phyloP scores from a whole-genome alignment of 2,888 invertebrate species.

The Ophion slaviceki region DNA sequence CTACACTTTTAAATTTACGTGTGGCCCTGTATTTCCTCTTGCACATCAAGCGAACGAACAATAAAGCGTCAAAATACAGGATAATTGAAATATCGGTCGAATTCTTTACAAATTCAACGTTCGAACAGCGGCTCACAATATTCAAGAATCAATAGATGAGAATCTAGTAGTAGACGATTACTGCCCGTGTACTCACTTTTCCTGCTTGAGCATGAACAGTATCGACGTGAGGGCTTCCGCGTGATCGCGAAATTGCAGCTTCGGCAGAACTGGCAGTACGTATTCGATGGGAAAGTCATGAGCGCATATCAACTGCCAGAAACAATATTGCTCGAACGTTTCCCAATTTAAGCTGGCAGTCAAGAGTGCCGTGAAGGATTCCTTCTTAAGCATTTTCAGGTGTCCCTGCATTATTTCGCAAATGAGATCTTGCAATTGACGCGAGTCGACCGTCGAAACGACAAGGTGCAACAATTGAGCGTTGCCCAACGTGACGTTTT shows the following conservation, averaged over 20 bases:
- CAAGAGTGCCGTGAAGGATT: conserved; percentile 90
- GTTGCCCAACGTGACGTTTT: conserved; percentile 94
- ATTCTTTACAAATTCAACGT: too few relatives aligned
- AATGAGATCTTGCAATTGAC: conserved; percentile 95
- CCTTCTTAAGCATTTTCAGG: conserved; percentile 92
- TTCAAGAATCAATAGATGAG: not conserved
- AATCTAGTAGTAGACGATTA: not conserved
- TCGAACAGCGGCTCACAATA: not conserved
- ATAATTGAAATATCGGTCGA: not conserved
- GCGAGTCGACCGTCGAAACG: conserved; percentile 95
- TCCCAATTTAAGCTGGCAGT: conserved; percentile 97
- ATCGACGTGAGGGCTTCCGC: conserved; percentile 97
- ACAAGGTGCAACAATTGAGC: conserved; percentile 94
- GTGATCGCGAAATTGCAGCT: conserved; percentile 92
- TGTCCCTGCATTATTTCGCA: conserved; percentile 96
- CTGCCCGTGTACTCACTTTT: conserved; percentile 86
- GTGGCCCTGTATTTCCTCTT: not conserved
- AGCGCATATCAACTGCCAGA: conserved; percentile 98
- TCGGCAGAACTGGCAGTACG: conserved; percentile 91
- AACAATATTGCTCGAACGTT: conserved; percentile 97
- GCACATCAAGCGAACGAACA: not conserved
- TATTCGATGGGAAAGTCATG: conserved; percentile 97
- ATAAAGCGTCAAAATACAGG: not conserved
- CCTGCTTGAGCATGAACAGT: conserved; percentile 95
- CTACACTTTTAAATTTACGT: too few relatives aligned